Evolutionary conservation across 2,113 vertebrate genomes (phyloP).

Genomic region (Acrocephalus arundinaceus): DNA sequence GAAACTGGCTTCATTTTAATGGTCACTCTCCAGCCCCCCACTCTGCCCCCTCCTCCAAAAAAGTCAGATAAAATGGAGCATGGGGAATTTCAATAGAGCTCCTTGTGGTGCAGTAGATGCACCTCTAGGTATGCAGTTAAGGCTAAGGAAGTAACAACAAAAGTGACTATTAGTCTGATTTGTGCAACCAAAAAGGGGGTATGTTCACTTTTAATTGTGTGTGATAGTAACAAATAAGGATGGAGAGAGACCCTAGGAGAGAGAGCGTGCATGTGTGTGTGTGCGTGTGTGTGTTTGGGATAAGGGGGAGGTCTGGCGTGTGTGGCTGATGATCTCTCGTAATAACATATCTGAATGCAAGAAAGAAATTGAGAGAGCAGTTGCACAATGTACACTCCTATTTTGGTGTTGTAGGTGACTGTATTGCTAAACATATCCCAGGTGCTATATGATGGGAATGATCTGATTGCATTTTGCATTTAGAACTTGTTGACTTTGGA

Average conservation of each 20-base stretch:
- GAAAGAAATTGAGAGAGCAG: slow-evolving; percentile 57
- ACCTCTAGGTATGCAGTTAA: slow-evolving; percentile 69
- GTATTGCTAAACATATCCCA: slow-evolving; percentile 54
- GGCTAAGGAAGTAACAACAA: slow-evolving; percentile 41
- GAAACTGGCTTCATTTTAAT: slow-evolving; percentile 69
- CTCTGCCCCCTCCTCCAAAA: slow-evolving; percentile 45
- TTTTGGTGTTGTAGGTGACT: slow-evolving; percentile 70
- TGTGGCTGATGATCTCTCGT: slow-evolving; percentile 57
- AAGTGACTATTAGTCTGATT: slow-evolving; percentile 62
- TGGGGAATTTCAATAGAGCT: slow-evolving; percentile 70
- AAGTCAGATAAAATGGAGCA: slow-evolving; percentile 75
- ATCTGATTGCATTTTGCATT: slow-evolving; percentile 79
- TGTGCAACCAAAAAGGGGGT: slow-evolving; percentile 45
- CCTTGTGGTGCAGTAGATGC: slow-evolving; percentile 32
- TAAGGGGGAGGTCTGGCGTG: slow-evolving; percentile 53
- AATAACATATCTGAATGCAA: slow-evolving; percentile 67
- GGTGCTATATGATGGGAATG: slow-evolving; percentile 53
- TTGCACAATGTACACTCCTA: slow-evolving; percentile 52
- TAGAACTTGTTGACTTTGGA: slow-evolving; percentile 85
- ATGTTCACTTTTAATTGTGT: slow-evolving; percentile 60
- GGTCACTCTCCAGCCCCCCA: slow-evolving; percentile 46
- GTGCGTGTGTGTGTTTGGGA: slow-evolving; percentile 27
- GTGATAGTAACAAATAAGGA: slow-evolving; percentile 45
- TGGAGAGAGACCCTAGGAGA: slow-evolving; percentile 7
- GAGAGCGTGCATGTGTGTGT: background rate